Percentiles rank a stretch among this genome's conserved stretches.
These are phyloP conservation scores for Stichodactyla mertensii DNA, from an alignment of 64 coral and sea anemone species.

Conservation along the genomic window DNA sequence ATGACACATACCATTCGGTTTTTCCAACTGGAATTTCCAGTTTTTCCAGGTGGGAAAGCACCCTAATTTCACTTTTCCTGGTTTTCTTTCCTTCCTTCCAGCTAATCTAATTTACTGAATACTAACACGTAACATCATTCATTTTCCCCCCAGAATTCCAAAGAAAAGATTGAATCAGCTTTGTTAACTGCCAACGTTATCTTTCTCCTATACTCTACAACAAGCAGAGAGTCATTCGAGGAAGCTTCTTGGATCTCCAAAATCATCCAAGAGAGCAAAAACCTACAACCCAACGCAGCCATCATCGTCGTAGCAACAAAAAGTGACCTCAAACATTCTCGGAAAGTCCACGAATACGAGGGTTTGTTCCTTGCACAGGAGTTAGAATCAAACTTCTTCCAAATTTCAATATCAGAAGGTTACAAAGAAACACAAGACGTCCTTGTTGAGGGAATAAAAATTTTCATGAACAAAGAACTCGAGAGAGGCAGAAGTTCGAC, in stretches of 20 bases:
- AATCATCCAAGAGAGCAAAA: conserved; percentile 55
- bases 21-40: no score
- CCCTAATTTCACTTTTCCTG: no score
- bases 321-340: conserved; percentile 41
- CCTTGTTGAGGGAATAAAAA: conserved; percentile 2
- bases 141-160: conserved; percentile 55
- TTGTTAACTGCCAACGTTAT: conserved; percentile 51
- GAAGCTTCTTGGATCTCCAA: conserved; percentile 63
- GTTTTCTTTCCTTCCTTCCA: not conserved
- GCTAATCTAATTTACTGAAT: not conserved
- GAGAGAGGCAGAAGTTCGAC: conserved; percentile 14
- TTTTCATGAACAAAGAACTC: conserved; percentile 21
- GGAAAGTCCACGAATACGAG: conserved; percentile 62
- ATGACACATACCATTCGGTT: no score
- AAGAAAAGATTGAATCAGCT: conserved; percentile 49
- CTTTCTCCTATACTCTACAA: conserved; percentile 64
- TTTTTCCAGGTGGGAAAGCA: no score
- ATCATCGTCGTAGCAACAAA: conserved; percentile 63
- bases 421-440: conserved; percentile 45
- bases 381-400: conserved; percentile 31
- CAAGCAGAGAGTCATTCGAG: conserved; percentile 52
- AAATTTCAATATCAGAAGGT: conserved; percentile 40
- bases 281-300: conserved; percentile 33
- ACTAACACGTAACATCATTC: no score
- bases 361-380: conserved; percentile 35